Evolutionary conservation across 2,113 vertebrate species (phyloP).

Genomic region (Sisor rabdophorus): DNA sequence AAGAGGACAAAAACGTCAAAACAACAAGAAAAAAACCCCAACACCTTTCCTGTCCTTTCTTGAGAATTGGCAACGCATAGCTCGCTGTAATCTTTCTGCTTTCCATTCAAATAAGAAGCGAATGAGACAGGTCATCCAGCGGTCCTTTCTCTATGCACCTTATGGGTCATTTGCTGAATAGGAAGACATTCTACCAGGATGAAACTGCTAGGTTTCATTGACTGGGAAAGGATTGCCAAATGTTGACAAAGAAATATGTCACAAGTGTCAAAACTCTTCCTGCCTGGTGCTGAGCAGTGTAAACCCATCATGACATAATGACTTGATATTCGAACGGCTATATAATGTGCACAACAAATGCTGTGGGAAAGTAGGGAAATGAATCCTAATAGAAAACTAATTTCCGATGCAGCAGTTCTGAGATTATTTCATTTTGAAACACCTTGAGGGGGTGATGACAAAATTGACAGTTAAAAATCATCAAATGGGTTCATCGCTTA

Average conservation of each 20-base stretch:
- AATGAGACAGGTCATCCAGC: slow-evolving; percentile 37
- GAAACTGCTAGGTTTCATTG: slow-evolving; percentile 29
- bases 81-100: slow-evolving; percentile 45
- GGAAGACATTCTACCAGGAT: slow-evolving; percentile 23
- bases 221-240: slow-evolving; percentile 54
- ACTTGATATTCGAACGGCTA: slow-evolving; percentile 32
- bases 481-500: slow-evolving; percentile 51
- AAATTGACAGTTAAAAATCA: slow-evolving; percentile 48
- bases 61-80: slow-evolving; percentile 40
- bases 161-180: slow-evolving; percentile 35
- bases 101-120: slow-evolving; percentile 43
- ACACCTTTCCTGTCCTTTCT: slow-evolving; percentile 63
- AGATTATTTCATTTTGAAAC: slow-evolving; percentile 39
- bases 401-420: slow-evolving; percentile 46
- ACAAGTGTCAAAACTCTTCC: slow-evolving; percentile 51
- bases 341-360: slow-evolving; percentile 39
- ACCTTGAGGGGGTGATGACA: slow-evolving; percentile 3
- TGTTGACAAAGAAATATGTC: slow-evolving; percentile 46
- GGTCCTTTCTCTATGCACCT: slow-evolving; percentile 12
- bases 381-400: slow-evolving; percentile 47
- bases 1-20: slow-evolving; percentile 61
- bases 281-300: slow-evolving; percentile 62
- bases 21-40: slow-evolving; percentile 66
- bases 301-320: slow-evolving; percentile 60
- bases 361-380: slow-evolving; percentile 25